Evolutionary conservation across 2,888 invertebrate species (phyloP).

Genomic region (Campoplex capitator): DNA sequence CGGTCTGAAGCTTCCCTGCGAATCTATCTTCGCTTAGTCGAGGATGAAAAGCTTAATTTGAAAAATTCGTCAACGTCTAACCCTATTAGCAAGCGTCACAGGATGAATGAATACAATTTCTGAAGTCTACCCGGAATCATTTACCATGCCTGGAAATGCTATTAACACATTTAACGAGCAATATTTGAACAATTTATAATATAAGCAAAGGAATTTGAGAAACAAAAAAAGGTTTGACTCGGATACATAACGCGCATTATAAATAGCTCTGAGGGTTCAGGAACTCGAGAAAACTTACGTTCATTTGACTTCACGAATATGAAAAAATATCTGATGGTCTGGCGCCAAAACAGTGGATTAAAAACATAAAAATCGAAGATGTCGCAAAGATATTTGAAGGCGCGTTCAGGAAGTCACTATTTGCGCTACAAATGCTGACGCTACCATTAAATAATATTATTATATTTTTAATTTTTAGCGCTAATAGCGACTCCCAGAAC

Average conservation of each 20-base stretch:
- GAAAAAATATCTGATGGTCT: not conserved
- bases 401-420: too few species aligned
- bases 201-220: not conserved
- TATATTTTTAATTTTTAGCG: too few species aligned
- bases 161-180: not conserved
- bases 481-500: too few species aligned
- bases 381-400: not conserved
- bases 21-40: slow-evolving; percentile 17
- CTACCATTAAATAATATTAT: too few species aligned
- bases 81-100: slow-evolving; percentile 76
- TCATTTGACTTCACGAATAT: too few species aligned
- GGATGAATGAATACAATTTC: not conserved
- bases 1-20: not conserved
- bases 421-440: too few species aligned
- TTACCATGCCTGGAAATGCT: not conserved
- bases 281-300: too few species aligned
- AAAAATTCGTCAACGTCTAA: slow-evolving; percentile 81
- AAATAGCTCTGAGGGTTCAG: too few species aligned
- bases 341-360: not conserved
- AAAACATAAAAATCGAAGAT: not conserved
- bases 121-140: not conserved
- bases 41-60: slow-evolving; percentile 69
- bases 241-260: too few species aligned
- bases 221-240: not conserved
- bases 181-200: not conserved